Evolutionary conservation across 2,888 invertebrate species (phyloP).

Genomic region (Epistrophe grossulariae): DNA sequence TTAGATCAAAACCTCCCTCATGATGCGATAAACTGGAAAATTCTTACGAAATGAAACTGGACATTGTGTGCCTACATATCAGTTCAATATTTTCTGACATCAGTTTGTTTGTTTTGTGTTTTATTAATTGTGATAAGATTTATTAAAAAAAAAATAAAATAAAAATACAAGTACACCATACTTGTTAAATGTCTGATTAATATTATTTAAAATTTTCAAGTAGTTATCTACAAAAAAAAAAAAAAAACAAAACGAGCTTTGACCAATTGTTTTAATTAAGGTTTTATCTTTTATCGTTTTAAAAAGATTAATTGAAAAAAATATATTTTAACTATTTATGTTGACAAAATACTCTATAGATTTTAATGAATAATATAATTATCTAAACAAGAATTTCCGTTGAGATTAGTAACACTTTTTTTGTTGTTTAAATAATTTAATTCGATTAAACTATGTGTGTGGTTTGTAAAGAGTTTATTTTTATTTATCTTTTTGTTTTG

Average conservation of each 20-base stretch:
- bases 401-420: too few species aligned
- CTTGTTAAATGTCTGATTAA: background rate
- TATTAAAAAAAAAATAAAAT: background rate
- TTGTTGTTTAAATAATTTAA: background rate
- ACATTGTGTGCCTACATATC: background rate
- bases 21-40: background rate
- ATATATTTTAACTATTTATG: slow-evolving; percentile 11
- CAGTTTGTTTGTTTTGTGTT: slow-evolving; percentile 20
- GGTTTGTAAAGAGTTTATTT: background rate
- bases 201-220: slow-evolving; percentile 18
- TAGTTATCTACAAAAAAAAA: background rate
- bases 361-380: background rate
- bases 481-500: background rate
- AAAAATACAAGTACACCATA: background rate
- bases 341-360: background rate
- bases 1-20: slow-evolving; percentile 9
- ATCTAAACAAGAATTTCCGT: too few species aligned
- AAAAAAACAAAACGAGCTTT: background rate
- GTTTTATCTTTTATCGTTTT: slow-evolving; percentile 1
- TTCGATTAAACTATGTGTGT: background rate
- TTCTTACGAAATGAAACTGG: slow-evolving; percentile 17
- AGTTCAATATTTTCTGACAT: slow-evolving; percentile 1
- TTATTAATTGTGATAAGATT: slow-evolving; percentile 13
- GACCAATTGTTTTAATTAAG: slow-evolving; percentile 9
- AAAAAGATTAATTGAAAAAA: slow-evolving; percentile 31